Percentiles rank a stretch among this genome's conserved stretches.
phyloP scores from a whole-genome alignment of 1,140 invertebrate species.

The Phocides pigmalion region DNA sequence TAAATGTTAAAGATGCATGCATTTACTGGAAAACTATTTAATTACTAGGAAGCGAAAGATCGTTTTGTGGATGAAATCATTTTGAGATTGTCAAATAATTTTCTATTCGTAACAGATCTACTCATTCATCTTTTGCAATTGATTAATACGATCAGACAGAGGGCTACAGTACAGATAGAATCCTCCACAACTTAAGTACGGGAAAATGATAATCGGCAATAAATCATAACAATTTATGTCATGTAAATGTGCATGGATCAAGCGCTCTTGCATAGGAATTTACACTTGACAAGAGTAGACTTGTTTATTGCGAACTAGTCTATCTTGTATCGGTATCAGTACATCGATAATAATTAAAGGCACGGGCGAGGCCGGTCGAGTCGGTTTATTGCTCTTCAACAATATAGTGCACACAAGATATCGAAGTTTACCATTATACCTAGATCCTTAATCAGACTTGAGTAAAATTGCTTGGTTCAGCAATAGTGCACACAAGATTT shows the following conservation, averaged over 20 bases:
- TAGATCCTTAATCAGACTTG: background rate
- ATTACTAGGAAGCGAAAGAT: no score
- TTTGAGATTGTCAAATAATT: no score
- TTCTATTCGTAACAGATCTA: no score
- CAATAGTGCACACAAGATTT: background rate
- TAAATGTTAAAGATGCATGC: no score
- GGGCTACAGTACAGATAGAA: background rate
- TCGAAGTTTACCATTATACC: background rate
- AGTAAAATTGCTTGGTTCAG: background rate
- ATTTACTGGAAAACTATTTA: no score
- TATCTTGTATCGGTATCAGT: constrained; percentile 36
- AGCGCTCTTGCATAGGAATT: constrained; percentile 7
- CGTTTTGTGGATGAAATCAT: no score
- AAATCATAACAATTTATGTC: background rate
- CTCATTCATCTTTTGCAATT: no score
- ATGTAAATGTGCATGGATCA: background rate
- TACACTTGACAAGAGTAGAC: constrained; percentile 3
- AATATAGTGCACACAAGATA: constrained; percentile 10
- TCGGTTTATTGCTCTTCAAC: constrained; percentile 49
- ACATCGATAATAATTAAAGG: constrained; percentile 54
- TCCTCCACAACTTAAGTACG: background rate
- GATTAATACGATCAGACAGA: background rate
- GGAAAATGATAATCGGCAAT: background rate
- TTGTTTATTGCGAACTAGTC: constrained; percentile 17
- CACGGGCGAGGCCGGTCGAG: constrained; percentile 55